A percentile compares a stretch with the other conserved stretches of the same genome.
phyloP scores from a whole-genome alignment of 2,797 vertebrate genomes.

The Merluccius polli region DNA sequence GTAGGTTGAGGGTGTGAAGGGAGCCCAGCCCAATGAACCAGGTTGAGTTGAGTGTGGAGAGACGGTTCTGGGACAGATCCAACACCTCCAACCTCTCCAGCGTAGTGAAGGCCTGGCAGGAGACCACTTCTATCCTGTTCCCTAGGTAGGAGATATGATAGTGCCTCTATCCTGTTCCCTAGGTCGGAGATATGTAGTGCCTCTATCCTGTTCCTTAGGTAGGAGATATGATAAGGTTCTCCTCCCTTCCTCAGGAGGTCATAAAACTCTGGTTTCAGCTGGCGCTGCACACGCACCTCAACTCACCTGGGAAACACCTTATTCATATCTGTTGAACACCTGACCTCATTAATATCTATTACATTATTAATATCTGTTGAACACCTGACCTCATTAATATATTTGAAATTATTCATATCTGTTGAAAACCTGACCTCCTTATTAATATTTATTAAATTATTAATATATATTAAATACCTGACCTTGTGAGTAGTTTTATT shows the following conservation, averaged over 20 bases:
- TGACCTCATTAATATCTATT: too few relatives aligned
- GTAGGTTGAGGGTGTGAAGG: slow-evolving; percentile 49
- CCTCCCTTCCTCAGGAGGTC: too few relatives aligned
- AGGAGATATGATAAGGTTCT: neutral
- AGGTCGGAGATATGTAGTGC: neutral
- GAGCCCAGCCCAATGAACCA: slow-evolving; percentile 49
- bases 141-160: slow-evolving; percentile 24
- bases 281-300: neutral
- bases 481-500: neutral
- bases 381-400: neutral
- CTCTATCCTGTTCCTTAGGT: too few relatives aligned
- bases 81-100: slow-evolving; percentile 51
- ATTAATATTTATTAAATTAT: neutral
- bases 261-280: neutral
- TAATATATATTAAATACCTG: too few relatives aligned
- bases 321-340: too few relatives aligned
- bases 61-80: slow-evolving; percentile 54
- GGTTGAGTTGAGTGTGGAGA: slow-evolving; percentile 25
- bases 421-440: neutral
- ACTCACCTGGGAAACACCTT: too few relatives aligned
- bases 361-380: too few relatives aligned
- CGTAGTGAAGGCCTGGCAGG: slow-evolving; percentile 31
- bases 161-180: slow-evolving; percentile 42
- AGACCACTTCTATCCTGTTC: slow-evolving; percentile 42
- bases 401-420: too few relatives aligned